Evolutionary conservation across 1,140 invertebrate species (phyloP).

Genomic region (Oreohelix idahoensis): DNA sequence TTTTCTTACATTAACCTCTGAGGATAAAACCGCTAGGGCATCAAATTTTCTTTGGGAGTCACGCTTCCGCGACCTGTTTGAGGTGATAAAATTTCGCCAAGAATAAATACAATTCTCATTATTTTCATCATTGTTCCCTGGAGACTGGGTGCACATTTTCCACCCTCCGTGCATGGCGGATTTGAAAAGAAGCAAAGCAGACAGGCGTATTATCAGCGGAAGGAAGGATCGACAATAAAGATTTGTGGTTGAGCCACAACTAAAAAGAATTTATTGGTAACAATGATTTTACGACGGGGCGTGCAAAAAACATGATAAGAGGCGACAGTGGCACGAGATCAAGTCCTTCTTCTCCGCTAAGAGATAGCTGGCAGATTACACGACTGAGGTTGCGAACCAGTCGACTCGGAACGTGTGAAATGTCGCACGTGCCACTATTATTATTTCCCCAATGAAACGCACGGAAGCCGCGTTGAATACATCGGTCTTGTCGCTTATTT

Average conservation of each 20-base stretch:
- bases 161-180: background rate
- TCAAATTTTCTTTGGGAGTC: background rate
- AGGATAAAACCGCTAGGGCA: background rate
- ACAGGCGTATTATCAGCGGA: background rate
- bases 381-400: background rate
- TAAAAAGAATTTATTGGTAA: background rate
- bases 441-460: background rate
- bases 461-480: background rate
- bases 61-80: background rate
- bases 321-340: background rate
- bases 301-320: background rate
- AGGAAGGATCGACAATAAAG: background rate
- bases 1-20: background rate
- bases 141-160: background rate
- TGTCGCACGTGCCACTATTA: background rate
- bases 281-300: background rate
- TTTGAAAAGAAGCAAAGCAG: background rate
- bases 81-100: background rate
- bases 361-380: background rate
- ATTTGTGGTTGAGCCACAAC: background rate
- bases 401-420: background rate
- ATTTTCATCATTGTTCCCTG: background rate
- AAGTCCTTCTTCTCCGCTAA: background rate
- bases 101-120: constrained; percentile 2
- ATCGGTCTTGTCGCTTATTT: background rate